Conservation (phyloP, 1,140 invertebrate species). For the Caligus rogercresseyi region DNA sequence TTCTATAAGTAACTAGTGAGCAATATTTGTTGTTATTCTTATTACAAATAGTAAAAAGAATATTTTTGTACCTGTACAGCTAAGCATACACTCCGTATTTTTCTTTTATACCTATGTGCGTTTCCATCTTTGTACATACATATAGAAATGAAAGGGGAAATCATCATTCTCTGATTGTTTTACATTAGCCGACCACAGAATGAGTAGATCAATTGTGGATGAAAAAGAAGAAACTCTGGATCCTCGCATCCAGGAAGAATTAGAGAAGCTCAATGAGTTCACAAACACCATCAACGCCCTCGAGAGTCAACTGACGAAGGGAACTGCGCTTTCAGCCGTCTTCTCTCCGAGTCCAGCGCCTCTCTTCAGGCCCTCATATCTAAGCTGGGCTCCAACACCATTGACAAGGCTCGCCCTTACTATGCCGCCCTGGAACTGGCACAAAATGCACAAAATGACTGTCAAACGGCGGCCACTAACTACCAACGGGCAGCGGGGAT, state of each 20-base stretch:
- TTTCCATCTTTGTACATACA: no score
- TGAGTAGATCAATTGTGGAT: no score
- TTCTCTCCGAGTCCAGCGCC: slow-evolving; percentile 17
- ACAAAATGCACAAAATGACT: slow-evolving; percentile 51
- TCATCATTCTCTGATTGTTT: no score
- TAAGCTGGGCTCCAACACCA: slow-evolving; percentile 10
- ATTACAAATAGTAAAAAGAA: no score
- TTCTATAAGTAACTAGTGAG: no score
- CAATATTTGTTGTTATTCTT: no score
- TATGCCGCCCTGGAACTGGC: slow-evolving; percentile 57
- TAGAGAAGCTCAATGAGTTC: slow-evolving; percentile 25
- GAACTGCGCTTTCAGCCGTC: slow-evolving; percentile 12
- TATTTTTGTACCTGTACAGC: no score
- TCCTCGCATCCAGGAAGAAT: slow-evolving; percentile 24
- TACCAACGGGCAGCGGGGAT: slow-evolving; percentile 78
- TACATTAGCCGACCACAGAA: no score
- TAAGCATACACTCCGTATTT: no score
- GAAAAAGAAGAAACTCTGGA: slow-evolving; percentile 24
- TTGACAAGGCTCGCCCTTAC: slow-evolving; percentile 44
- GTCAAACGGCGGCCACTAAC: slow-evolving; percentile 70
- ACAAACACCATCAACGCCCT: slow-evolving; percentile 25
- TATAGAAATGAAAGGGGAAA: no score
- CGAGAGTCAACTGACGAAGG: slow-evolving; percentile 25
- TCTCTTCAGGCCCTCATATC: slow-evolving; percentile 4
- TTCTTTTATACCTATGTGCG: no score